phyloP scores from a whole-genome alignment of 2,797 vertebrate genomes.

The Caiman crocodilus region DNA sequence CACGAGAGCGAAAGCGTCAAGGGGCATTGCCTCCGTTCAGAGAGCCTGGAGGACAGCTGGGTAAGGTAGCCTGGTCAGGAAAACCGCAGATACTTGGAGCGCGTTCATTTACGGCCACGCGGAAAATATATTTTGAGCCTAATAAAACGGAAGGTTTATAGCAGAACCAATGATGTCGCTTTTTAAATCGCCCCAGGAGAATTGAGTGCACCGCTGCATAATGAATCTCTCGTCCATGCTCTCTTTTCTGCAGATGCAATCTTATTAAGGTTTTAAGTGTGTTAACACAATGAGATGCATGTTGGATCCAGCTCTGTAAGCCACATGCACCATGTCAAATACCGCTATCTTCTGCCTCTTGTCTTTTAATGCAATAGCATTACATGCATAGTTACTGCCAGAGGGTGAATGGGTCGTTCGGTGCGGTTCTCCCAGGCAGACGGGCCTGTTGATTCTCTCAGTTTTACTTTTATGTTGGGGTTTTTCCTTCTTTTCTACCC shows the following conservation, averaged over 20 bases:
- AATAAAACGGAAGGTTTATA: constrained; percentile 45
- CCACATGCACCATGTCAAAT: fast-evolving
- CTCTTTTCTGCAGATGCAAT: constrained; percentile 1
- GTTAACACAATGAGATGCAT: neutral
- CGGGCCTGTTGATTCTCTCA: no score
- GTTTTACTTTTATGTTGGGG: no score
- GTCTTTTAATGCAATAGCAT: neutral
- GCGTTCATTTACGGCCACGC: constrained; percentile 36
- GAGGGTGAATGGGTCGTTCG: fast-evolving
- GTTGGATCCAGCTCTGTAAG: neutral
- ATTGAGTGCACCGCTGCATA: neutral
- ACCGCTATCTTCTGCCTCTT: neutral
- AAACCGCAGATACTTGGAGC: constrained; percentile 45
- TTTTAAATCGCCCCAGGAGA: constrained; percentile 42
- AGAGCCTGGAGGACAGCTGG: neutral
- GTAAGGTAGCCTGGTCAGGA: neutral
- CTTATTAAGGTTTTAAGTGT: constrained; percentile 1
- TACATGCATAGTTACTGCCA: fast-evolving
- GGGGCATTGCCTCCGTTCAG: neutral
- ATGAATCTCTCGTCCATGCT: constrained; percentile 21
- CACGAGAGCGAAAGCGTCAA: constrained; percentile 54
- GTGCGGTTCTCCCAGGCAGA: neutral
- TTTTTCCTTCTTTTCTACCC: neutral
- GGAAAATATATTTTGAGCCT: constrained; percentile 47
- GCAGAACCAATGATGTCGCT: constrained; percentile 35